Evolutionary conservation across 2,888 invertebrate genomes (phyloP).

Genomic region (Bombyx huttoni): DNA sequence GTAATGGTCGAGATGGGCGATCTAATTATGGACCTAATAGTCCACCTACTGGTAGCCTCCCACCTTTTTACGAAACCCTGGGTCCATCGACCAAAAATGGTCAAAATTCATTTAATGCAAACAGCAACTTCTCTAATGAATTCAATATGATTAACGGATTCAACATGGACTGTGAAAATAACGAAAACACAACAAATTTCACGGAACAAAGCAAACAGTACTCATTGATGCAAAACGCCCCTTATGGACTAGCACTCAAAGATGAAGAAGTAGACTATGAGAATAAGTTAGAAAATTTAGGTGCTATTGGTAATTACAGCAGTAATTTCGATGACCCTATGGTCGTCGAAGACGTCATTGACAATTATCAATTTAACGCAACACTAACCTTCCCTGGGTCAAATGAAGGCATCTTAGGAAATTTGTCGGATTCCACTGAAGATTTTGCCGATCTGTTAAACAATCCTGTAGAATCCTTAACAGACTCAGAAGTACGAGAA

Average conservation of each 20-base stretch:
- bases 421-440: constrained; percentile 84
- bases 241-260: constrained; percentile 84
- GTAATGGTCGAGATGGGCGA: constrained; percentile 84
- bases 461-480: constrained; percentile 78
- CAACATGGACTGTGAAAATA: constrained; percentile 83
- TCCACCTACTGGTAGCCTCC: constrained; percentile 88
- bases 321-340: constrained; percentile 83
- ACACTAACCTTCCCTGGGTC: constrained; percentile 85
- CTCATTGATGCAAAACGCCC: constrained; percentile 85
- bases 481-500: constrained; percentile 78
- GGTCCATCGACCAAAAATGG: constrained; percentile 78
- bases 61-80: constrained; percentile 90
- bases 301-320: constrained; percentile 71
- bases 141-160: constrained; percentile 80
- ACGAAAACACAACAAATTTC: constrained; percentile 69
- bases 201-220: constrained; percentile 79
- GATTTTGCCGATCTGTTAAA: constrained; percentile 84
- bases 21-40: constrained; percentile 91
- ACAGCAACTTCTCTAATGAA: constrained; percentile 76
- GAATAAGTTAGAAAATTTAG: constrained; percentile 81
- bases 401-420: constrained; percentile 84
- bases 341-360: constrained; percentile 86
- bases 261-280: constrained; percentile 87
- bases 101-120: constrained; percentile 80
- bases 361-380: constrained; percentile 86